Evolutionary conservation across 1,140 invertebrate genomes (phyloP).

Genomic region (Helicoverpa armigera): DNA sequence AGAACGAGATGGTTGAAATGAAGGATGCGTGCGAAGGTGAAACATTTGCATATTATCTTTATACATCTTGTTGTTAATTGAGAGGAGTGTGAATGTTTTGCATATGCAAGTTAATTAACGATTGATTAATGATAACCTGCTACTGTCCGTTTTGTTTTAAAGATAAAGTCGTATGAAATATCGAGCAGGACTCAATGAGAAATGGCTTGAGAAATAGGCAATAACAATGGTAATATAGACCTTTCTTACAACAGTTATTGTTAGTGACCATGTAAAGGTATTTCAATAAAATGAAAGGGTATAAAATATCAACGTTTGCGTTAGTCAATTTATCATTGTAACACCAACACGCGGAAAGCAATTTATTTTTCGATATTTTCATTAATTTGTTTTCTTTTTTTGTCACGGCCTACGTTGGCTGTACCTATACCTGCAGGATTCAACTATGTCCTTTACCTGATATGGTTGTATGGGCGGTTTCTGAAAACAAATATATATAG

Average conservation of each 20-base stretch:
- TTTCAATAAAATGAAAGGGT: background rate
- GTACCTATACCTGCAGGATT: background rate
- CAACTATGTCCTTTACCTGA: background rate
- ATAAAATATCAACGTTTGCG: slow-evolving; percentile 6
- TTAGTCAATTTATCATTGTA: slow-evolving; percentile 13
- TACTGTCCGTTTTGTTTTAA: slow-evolving; percentile 67
- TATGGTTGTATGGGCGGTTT: slow-evolving; percentile 1
- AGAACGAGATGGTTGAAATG: slow-evolving; percentile 48
- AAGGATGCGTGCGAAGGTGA: slow-evolving; percentile 62
- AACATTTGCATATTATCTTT: slow-evolving; percentile 75
- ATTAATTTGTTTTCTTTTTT: slow-evolving; percentile 11
- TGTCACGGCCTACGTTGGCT: background rate
- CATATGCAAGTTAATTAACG: slow-evolving; percentile 69
- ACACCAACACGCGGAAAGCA: slow-evolving; percentile 4
- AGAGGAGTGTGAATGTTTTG: slow-evolving; percentile 69
- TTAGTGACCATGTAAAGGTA: slow-evolving; percentile 9
- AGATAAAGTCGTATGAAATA: slow-evolving; percentile 63
- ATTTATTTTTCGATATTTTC: slow-evolving; percentile 37
- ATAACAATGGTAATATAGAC: background rate
- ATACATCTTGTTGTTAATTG: slow-evolving; percentile 73
- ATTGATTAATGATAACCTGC: slow-evolving; percentile 73
- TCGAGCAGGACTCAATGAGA: slow-evolving; percentile 45
- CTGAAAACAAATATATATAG: background rate
- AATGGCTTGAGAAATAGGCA: background rate
- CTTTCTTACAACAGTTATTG: slow-evolving; percentile 6